phyloP scores from a whole-genome alignment of 2,888 invertebrate genomes.

The Torymus texanus region DNA sequence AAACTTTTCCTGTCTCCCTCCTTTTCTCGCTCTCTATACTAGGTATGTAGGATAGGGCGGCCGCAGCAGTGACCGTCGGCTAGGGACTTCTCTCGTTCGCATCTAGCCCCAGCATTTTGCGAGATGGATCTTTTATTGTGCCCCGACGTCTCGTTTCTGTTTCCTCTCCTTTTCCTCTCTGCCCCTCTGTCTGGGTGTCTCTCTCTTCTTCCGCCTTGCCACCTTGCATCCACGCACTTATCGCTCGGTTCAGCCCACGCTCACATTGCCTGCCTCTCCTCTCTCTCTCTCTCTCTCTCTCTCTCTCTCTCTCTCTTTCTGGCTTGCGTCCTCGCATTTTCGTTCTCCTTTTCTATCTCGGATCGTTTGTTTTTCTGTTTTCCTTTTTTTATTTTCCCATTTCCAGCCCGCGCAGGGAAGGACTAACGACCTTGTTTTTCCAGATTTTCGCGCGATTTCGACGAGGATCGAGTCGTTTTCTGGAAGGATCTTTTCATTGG shows the following conservation, averaged over 20 bases:
- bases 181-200: too few relatives aligned
- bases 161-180: constrained; percentile 17
- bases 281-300: background rate
- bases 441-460: too few relatives aligned
- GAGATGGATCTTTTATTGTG: constrained; percentile 57
- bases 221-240: constrained; percentile 33
- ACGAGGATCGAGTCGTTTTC: too few relatives aligned
- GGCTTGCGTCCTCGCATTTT: background rate
- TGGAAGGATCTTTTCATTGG: too few relatives aligned
- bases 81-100: background rate
- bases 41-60: background rate
- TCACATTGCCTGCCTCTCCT: too few relatives aligned
- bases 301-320: background rate
- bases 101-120: constrained; percentile 18
- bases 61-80: constrained; percentile 22
- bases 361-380: constrained; percentile 19
- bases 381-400: background rate
- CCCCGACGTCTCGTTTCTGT: constrained; percentile 41
- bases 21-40: too few relatives aligned
- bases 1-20: too few relatives aligned
- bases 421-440: too few relatives aligned
- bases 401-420: background rate
- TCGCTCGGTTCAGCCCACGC: constrained; percentile 18
- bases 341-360: background rate
- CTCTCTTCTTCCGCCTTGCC: too few relatives aligned